Evolutionary conservation across 2,797 vertebrate species (phyloP), one percentile per base, ranked within the genome.

Genomic region (Sternotherus odoratus): DNA sequence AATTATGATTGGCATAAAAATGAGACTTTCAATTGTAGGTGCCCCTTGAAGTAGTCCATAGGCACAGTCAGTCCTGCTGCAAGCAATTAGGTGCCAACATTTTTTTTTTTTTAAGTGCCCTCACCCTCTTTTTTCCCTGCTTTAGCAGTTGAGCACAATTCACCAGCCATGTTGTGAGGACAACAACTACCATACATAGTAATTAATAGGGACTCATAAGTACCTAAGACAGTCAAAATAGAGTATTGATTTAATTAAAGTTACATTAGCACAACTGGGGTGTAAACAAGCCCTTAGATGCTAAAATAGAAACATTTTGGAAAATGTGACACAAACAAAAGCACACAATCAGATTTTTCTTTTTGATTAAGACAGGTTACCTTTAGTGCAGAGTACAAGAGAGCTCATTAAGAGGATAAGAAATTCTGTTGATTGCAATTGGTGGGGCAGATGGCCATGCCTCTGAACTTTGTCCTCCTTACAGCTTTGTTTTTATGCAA

Each of bases 371-470:
- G n/a, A n/a, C n/a, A n/a, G n/a, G 0, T 0, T 0, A 63, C 39
- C 26, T 23, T n/a, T 39, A 53, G 48, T 43, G 83, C 83, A 49
- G 79, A 6, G 3, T 19, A 12, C 21, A 5, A 30, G 1, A 16
- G 36, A 54, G 84, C 33, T 30, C 12, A 48, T 28, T 46, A 82
- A 48, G 26, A 7, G 8, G 75, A 60, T 5, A 4, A 21, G 8
- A 1, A 33, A 39, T 8, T 60, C 54, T 23, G 19, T 23, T 77
- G 6, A 36, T 57, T 54, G 23, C 60, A 30, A 12, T 7, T 72
- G 69, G 39, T 66, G 48, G n/a, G 43, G 49, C 11, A 28, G 24
- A n/a, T 3, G 9, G 10, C 5, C 1, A 0, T 23, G 49, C 23
- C 15, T 3, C 23, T 1, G 1, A 30, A 8, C 8, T n/a, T 8